Conservation (phyloP, 2,113 vertebrate genomes). For the Uria lomvia region DNA sequence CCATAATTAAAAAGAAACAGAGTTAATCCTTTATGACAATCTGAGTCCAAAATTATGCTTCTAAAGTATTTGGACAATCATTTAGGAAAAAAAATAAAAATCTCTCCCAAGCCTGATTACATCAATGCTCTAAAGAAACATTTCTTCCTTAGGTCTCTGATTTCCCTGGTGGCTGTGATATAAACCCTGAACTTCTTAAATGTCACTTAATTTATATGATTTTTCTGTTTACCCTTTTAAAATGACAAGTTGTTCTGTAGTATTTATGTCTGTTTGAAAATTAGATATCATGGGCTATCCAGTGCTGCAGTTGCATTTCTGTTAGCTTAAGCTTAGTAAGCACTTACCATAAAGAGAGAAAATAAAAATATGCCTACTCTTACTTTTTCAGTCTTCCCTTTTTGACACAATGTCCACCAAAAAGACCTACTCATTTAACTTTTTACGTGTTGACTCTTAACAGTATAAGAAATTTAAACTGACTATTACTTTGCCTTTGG, state of each 20-base stretch:
- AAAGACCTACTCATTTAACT: not conserved
- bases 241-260: slow-evolving; percentile 66
- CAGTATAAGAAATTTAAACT: not conserved
- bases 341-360: slow-evolving; percentile 18
- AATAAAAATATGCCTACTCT: slow-evolving; percentile 14
- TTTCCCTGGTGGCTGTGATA: slow-evolving; percentile 65
- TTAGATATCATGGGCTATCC: slow-evolving; percentile 44
- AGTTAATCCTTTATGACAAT: slow-evolving; percentile 53
- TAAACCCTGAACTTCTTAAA: slow-evolving; percentile 70
- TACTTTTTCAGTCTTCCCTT: not conserved
- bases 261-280: slow-evolving; percentile 72
- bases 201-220: slow-evolving; percentile 71
- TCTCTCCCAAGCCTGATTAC: slow-evolving; percentile 17
- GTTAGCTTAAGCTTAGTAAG: slow-evolving; percentile 48
- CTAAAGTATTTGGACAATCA: slow-evolving; percentile 42
- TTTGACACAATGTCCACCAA: not conserved
- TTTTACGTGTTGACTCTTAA: not conserved
- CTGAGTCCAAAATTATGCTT: slow-evolving; percentile 17
- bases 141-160: slow-evolving; percentile 58
- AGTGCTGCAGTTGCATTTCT: slow-evolving; percentile 3
- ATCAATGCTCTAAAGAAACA: slow-evolving; percentile 51
- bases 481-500: not conserved
- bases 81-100: not conserved
- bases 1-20: slow-evolving; percentile 43
- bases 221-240: slow-evolving; percentile 74